Evolutionary conservation across 2,888 invertebrate species (phyloP), one percentile per base, ranked within the genome.

Genomic region (Cinara cedri): DNA sequence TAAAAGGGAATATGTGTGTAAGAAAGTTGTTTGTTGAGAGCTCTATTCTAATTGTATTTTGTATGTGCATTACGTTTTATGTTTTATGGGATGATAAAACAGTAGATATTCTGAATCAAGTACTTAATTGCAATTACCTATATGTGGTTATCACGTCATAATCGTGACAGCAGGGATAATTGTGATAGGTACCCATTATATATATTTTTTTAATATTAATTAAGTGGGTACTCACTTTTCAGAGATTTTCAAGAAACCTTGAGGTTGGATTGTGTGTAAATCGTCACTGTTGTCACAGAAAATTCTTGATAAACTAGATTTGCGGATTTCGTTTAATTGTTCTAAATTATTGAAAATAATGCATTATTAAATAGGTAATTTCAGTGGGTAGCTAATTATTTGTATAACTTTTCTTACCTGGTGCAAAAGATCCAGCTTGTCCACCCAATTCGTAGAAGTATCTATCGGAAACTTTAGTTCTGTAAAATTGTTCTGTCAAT

Each of bases 381-480:
- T n/a, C n/a, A n/a, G n/a, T n/a, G n/a, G n/a, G n/a, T n/a, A n/a
- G n/a, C n/a, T n/a, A n/a, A n/a, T 57, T 63, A 19, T 55, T 26
- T n/a, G 16, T 24, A 3, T 42, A 1, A 44, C 21, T 54, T 42
- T 21, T 72, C 83, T 83, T 84, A 90, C 92, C 89, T 84, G 88
- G 87, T 3, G 91, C 91, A 83, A 93, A 93, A 42, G 90, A 90
- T 54, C 86, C 87, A 21, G 81, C 83, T 62, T 89, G 88, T 81
- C 89, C 88, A 8, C 90, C 89, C 83, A 90, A 90, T 86, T 93
- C 94, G 84, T 90, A 96, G 90, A 94, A 96, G 86, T 90, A 95
- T 81, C 96, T 88, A 86, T 97, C 97, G 0, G 94, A 95, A 11
- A 90, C 92, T 83, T 95, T 90, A 0, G 95, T 92, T 82, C 93